These are phyloP conservation scores for Lepidurus couesii DNA, from an alignment of 1,140 invertebrate species.

Conservation along the genomic window DNA sequence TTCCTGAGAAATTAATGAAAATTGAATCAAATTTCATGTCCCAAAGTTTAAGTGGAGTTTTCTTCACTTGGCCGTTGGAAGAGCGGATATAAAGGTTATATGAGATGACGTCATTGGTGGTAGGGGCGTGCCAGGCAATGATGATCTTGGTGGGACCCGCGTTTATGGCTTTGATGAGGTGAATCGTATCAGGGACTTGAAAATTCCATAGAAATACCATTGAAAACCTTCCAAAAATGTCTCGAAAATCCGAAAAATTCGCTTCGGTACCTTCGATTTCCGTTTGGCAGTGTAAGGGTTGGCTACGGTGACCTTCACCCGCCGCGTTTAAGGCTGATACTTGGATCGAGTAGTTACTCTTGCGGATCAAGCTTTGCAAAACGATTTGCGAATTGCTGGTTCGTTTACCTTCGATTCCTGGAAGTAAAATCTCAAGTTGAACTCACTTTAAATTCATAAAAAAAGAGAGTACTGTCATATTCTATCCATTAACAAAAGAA, in stretches of 20 bases:
- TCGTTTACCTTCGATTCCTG: conserved; percentile 30
- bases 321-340: conserved; percentile 79
- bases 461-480: too few species aligned
- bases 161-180: conserved; percentile 43
- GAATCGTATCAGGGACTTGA: conserved; percentile 43
- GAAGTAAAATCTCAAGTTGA: background rate
- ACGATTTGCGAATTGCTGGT: conserved; percentile 26
- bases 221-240: background rate
- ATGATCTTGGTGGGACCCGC: conserved; percentile 41
- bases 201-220: conserved; percentile 25
- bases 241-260: background rate
- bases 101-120: conserved; percentile 41
- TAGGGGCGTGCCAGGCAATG: conserved; percentile 44
- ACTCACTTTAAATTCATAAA: too few species aligned
- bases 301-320: conserved; percentile 79
- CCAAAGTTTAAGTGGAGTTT: background rate
- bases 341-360: conserved; percentile 90
- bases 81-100: conserved; percentile 16
- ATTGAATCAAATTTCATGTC: background rate
- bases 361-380: conserved; percentile 59
- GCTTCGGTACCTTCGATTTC: conserved; percentile 74
- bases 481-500: too few species aligned
- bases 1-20: background rate
- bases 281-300: conserved; percentile 78
- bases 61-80: background rate